phyloP scores from a whole-genome alignment of 1,140 invertebrate genomes.

The Pseudomyrmex dendroicus region DNA sequence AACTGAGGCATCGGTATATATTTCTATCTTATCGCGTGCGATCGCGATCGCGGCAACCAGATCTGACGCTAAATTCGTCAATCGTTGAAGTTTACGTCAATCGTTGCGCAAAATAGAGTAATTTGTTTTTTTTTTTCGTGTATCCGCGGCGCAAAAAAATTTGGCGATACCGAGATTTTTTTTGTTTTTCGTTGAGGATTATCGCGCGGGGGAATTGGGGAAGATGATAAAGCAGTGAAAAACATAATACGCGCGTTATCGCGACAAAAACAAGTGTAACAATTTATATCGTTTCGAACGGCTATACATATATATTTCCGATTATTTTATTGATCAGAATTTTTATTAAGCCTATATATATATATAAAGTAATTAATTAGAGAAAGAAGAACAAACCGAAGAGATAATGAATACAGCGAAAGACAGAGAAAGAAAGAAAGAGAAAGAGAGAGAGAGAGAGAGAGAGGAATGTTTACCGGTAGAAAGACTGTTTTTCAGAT shows the following conservation, averaged over 20 bases:
- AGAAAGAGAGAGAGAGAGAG: background rate
- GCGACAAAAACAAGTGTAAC: slow-evolving; percentile 24
- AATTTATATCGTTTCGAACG: too few species aligned
- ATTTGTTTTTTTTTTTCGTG: too few species aligned
- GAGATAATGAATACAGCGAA: background rate
- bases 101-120: background rate
- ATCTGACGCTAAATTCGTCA: background rate
- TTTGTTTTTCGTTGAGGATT: background rate
- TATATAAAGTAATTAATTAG: too few species aligned
- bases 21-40: background rate
- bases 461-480: slow-evolving; percentile 58
- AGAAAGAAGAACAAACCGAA: too few species aligned
- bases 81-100: slow-evolving; percentile 18
- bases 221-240: slow-evolving; percentile 18
- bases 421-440: background rate
- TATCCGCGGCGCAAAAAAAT: background rate
- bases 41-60: background rate
- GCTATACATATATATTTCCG: too few species aligned
- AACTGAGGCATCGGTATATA: background rate
- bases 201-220: background rate
- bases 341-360: too few species aligned
- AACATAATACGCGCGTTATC: slow-evolving; percentile 4
- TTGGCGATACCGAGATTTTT: slow-evolving; percentile 11
- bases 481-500: slow-evolving; percentile 79
- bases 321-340: too few species aligned